phyloP scores from a whole-genome alignment of 30 jellyfish, hydroid and myxozoan genomes.

The Aurelia aurita region DNA sequence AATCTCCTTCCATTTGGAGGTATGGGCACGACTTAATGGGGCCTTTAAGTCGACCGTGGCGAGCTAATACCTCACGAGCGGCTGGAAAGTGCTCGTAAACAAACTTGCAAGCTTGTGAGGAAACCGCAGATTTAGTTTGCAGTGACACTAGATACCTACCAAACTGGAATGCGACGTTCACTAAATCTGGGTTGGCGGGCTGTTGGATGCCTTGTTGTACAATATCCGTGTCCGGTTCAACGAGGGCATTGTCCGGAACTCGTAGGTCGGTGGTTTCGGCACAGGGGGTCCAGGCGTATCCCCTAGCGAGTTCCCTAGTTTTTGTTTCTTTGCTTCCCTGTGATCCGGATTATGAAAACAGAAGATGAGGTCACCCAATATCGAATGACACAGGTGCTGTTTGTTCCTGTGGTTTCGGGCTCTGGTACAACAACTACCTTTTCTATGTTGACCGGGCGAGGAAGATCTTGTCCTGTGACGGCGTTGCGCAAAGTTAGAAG shows the following conservation, averaged over 20 bases:
- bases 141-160: background rate
- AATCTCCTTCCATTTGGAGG: background rate
- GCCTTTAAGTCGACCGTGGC: background rate
- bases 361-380: no score
- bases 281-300: no score
- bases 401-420: background rate
- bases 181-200: background rate
- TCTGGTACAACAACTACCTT: background rate
- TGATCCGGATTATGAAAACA: no score
- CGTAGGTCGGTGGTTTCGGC: no score
- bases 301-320: no score
- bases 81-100: background rate
- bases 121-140: background rate
- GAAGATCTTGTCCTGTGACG: background rate
- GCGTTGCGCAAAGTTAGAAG: background rate
- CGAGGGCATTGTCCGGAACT: background rate
- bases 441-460: background rate
- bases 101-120: background rate
- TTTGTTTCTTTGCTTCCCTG: no score
- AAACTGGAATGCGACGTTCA: background rate
- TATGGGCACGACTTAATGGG: constrained; percentile 16
- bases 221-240: background rate
- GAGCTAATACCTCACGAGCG: background rate
- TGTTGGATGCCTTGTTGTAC: no score
- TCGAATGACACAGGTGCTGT: no score